These are phyloP conservation scores for Drosophila watanabei DNA, from an alignment of 1,140 invertebrate species.

Conservation along the genomic window DNA sequence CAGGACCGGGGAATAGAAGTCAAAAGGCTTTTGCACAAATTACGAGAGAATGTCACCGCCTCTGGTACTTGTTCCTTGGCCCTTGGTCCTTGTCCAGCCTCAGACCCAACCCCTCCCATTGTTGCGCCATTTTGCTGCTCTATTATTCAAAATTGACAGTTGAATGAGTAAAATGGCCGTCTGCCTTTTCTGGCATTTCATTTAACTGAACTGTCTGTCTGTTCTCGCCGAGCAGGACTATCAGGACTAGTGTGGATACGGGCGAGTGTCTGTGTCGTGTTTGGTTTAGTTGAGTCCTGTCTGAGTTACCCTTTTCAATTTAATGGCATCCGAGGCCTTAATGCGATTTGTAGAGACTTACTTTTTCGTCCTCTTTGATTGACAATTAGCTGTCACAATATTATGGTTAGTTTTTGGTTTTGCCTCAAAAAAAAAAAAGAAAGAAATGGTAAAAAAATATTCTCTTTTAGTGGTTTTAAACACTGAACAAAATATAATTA, in stretches of 20 bases:
- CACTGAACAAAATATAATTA: neutral
- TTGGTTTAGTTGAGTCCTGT: slow-evolving; percentile 19
- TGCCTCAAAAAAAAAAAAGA: neutral
- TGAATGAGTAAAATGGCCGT: slow-evolving; percentile 78
- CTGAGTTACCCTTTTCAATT: slow-evolving; percentile 64
- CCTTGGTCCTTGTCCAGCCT: slow-evolving; percentile 12
- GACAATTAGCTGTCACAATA: slow-evolving; percentile 76
- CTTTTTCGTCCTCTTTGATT: slow-evolving; percentile 31
- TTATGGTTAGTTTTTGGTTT: slow-evolving; percentile 32
- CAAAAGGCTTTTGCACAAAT: slow-evolving; percentile 76
- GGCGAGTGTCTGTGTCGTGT: slow-evolving; percentile 10
- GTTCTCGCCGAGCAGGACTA: slow-evolving; percentile 5
- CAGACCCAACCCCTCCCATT: slow-evolving; percentile 37
- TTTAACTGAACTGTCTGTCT: slow-evolving; percentile 50
- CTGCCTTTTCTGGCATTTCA: slow-evolving; percentile 53
- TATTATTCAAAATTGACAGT: slow-evolving; percentile 84
- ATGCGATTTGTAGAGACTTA: slow-evolving; percentile 47
- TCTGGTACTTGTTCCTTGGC: slow-evolving; percentile 18
- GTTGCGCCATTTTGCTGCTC: slow-evolving; percentile 78
- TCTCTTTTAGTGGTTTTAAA: neutral
- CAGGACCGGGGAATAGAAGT: slow-evolving; percentile 23
- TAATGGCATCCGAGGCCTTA: slow-evolving; percentile 52
- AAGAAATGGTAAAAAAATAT: neutral
- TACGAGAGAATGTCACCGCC: slow-evolving; percentile 76
- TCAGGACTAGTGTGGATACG: slow-evolving; percentile 1